Percentiles rank a stretch among this genome's conserved stretches.
These are phyloP conservation scores for Garrulus glandarius DNA, from an alignment of 2,797 vertebrate genomes.

Conservation along the genomic window DNA sequence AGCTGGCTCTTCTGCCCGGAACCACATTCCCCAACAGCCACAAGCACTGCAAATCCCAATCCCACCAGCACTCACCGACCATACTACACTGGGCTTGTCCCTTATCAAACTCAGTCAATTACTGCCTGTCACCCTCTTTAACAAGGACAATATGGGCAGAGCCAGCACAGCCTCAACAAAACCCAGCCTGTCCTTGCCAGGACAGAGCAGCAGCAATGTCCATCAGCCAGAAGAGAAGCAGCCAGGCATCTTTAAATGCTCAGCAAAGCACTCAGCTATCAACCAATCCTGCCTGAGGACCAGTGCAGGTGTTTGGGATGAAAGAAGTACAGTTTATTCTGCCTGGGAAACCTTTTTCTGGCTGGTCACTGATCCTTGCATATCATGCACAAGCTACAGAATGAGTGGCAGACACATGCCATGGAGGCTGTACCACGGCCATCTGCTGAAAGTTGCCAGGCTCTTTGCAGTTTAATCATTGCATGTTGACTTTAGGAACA, in stretches of 20 bases:
- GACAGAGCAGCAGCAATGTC: background rate
- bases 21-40: background rate
- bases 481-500: background rate
- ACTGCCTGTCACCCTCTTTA: background rate
- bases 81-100: accelerated
- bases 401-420: background rate
- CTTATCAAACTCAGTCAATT: background rate
- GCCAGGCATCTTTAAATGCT: background rate
- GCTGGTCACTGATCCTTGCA: background rate
- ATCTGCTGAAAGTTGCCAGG: background rate
- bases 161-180: background rate
- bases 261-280: background rate
- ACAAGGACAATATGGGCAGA: background rate
- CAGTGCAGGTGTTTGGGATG: background rate
- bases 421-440: accelerated
- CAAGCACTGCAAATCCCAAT: background rate
- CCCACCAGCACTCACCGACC: background rate
- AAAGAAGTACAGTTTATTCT: background rate
- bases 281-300: background rate
- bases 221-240: accelerated
- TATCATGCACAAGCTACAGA: background rate
- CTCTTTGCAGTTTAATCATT: background rate
- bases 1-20: background rate
- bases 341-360: background rate
- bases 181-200: background rate